Conservation (phyloP, 2,113 vertebrate species). For the Crocuta crocuta region DNA sequence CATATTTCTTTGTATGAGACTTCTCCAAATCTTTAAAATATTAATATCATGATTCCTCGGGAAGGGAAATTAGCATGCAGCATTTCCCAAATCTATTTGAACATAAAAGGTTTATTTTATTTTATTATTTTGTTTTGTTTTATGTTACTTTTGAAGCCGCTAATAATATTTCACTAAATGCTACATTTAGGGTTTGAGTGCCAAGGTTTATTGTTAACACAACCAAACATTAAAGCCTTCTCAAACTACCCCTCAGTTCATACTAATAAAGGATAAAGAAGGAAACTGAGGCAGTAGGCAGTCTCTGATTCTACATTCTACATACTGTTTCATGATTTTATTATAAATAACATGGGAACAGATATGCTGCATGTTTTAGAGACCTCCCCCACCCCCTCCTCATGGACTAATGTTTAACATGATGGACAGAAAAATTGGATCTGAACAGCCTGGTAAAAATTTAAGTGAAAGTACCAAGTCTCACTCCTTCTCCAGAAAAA, state of each 20-base stretch:
- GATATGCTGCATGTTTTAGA: background rate
- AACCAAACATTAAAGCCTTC: background rate
- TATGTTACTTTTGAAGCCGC: background rate
- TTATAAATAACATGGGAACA: background rate
- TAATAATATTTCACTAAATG: background rate
- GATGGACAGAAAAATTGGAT: slow-evolving; percentile 5
- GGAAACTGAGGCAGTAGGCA: background rate
- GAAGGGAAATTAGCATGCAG: background rate
- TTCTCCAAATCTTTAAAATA: background rate
- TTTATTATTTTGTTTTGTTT: background rate
- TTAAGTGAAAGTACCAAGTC: background rate
- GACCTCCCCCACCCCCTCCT: background rate
- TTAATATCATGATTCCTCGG: background rate
- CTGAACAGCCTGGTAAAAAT: slow-evolving; percentile 49
- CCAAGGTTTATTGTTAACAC: background rate
- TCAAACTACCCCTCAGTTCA: background rate
- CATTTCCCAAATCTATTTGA: background rate
- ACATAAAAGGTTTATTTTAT: background rate
- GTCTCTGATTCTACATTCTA: background rate
- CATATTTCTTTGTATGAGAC: background rate
- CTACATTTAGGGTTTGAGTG: background rate
- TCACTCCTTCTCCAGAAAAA: slow-evolving; percentile 66
- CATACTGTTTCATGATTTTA: background rate
- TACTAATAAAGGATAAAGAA: background rate
- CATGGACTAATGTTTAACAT: background rate